Evolutionary conservation across 2,113 vertebrate species (phyloP).

Genomic region (Erinaceus europaeus): DNA sequence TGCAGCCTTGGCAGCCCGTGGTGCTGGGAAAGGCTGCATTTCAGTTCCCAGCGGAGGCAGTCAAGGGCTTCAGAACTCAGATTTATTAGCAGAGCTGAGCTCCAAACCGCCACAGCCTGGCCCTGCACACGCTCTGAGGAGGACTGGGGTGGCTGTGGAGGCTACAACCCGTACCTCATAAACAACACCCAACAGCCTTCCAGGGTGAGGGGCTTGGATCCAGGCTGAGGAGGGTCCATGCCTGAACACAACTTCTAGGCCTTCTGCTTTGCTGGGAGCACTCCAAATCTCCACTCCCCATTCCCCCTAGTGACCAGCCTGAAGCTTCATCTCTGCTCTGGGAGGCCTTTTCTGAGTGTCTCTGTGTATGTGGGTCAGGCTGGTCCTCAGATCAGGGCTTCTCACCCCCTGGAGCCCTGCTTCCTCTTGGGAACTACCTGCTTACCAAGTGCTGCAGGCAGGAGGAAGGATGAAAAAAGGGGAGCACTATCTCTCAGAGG

Average conservation of each 20-base stretch:
- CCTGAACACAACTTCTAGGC: not conserved
- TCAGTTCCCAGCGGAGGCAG: not conserved
- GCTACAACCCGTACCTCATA: not conserved
- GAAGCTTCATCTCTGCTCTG: not conserved
- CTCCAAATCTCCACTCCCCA: no score
- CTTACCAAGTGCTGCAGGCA: no score
- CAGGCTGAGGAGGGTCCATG: no score
- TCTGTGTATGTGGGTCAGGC: not conserved
- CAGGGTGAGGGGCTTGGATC: not conserved
- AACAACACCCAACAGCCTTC: not conserved
- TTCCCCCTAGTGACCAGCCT: no score
- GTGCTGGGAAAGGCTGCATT: not conserved
- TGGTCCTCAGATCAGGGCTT: not conserved
- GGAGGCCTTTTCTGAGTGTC: not conserved
- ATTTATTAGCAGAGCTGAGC: slow-evolving; percentile 38
- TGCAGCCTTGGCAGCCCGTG: not conserved
- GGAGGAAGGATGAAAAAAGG: no score
- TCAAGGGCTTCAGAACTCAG: slow-evolving; percentile 22
- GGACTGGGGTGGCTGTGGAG: not conserved
- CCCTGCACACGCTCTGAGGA: not conserved
- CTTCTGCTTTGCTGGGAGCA: not conserved
- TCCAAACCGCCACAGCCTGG: slow-evolving; percentile 2
- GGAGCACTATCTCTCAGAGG: no score
- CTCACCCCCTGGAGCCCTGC: no score
- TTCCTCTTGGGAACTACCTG: no score